Evolutionary conservation across 64 coral and sea anemone species (phyloP).

Genomic region (Pachyseris speciosa): DNA sequence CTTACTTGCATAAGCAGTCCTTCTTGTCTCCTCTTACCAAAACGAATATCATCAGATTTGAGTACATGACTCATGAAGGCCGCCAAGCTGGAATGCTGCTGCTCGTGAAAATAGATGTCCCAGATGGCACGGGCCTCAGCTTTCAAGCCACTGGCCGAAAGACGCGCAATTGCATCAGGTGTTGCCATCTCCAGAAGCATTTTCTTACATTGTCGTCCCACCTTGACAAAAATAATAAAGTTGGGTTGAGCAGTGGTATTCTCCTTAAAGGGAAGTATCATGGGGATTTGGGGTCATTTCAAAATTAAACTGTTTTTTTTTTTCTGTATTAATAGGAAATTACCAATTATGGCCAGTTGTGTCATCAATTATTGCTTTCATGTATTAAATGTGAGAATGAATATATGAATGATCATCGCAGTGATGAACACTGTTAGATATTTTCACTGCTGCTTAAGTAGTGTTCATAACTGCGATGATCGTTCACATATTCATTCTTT

Average conservation of each 20-base stretch:
- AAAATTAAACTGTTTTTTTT: no score
- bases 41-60: background rate
- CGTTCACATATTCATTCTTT: no score
- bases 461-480: no score
- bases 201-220: slow-evolving; percentile 31
- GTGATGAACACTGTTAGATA: no score
- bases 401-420: no score
- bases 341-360: no score
- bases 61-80: slow-evolving; percentile 44
- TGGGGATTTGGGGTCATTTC: no score
- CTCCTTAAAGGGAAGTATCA: background rate
- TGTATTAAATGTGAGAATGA: no score
- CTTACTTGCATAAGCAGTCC: slow-evolving; percentile 79
- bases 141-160: slow-evolving; percentile 29
- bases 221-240: slow-evolving; percentile 3
- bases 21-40: background rate
- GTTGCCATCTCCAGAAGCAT: slow-evolving; percentile 74
- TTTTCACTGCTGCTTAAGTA: no score
- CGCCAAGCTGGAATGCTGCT: slow-evolving; percentile 72
- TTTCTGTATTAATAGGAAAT: no score
- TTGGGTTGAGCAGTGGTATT: background rate
- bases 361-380: no score
- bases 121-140: slow-evolving; percentile 37
- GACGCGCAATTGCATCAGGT: slow-evolving; percentile 82
- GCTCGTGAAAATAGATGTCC: slow-evolving; percentile 62